Evolutionary conservation across 1,140 invertebrate genomes (phyloP).

Genomic region (Drosophila willistoni): DNA sequence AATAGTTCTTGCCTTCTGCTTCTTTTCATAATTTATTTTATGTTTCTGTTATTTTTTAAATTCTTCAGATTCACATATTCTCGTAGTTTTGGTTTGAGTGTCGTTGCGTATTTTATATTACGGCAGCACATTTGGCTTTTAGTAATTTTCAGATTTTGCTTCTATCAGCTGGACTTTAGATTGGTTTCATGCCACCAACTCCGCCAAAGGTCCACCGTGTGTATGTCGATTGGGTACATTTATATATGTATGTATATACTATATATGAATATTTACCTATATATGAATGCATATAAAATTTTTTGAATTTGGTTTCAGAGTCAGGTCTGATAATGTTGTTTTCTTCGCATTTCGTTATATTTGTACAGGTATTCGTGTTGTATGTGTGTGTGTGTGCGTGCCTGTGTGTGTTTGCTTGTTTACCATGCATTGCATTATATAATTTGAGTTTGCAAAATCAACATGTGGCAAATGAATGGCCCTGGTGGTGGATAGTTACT

Average conservation of each 20-base stretch:
- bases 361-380: constrained; percentile 53
- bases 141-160: constrained; percentile 64
- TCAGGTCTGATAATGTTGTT: constrained; percentile 70
- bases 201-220: neutral
- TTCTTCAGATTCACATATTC: too few relatives aligned
- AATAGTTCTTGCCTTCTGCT: too few relatives aligned
- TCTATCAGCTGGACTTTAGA: constrained; percentile 28
- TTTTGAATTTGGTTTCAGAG: constrained; percentile 35
- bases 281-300: constrained; percentile 10
- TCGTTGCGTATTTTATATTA: constrained; percentile 55
- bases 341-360: constrained; percentile 62
- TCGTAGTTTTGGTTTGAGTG: neutral
- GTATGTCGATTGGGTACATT: constrained; percentile 10
- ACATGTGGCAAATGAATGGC: constrained; percentile 54
- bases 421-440: constrained; percentile 73
- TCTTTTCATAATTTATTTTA: too few relatives aligned
- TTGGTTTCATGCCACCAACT: too few relatives aligned
- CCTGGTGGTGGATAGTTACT: constrained; percentile 1
- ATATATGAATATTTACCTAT: neutral
- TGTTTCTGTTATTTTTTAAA: too few relatives aligned
- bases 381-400: neutral
- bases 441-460: constrained; percentile 74
- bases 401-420: constrained; percentile 49
- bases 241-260: constrained; percentile 16
- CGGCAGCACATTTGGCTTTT: constrained; percentile 66